Conservation (phyloP, 2,797 vertebrate species). For the Hemibagrus guttatus region DNA sequence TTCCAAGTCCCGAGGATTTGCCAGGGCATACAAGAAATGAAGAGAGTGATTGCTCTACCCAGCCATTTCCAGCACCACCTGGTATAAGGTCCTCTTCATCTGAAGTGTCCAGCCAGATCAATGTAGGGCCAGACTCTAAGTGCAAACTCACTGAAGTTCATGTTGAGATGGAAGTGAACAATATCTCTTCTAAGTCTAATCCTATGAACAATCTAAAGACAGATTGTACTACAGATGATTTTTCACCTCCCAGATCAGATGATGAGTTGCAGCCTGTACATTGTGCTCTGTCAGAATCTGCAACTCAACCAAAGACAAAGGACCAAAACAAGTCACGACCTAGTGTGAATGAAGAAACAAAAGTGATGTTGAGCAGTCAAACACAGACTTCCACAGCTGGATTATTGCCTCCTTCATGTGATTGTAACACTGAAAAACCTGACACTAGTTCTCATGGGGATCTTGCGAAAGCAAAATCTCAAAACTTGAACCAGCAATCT, state of each 20-base stretch:
- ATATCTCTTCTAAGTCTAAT: neutral
- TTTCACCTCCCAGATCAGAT: neutral
- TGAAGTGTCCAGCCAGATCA: neutral
- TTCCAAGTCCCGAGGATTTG: neutral
- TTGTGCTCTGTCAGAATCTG: neutral
- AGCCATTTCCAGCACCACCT: neutral
- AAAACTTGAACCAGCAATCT: neutral
- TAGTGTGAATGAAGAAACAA: neutral
- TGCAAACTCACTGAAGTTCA: neutral
- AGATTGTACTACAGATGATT: neutral
- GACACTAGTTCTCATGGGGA: neutral
- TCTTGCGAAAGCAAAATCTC: neutral
- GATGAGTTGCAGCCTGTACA: neutral
- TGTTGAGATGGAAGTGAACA: neutral
- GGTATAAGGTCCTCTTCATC: neutral
- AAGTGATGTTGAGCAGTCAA: constrained; percentile 29
- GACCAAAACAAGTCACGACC: constrained; percentile 41
- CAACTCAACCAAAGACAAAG: neutral
- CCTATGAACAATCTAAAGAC: neutral
- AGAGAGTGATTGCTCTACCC: neutral
- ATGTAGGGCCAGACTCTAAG: neutral
- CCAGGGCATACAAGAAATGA: neutral
- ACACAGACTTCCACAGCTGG: neutral
- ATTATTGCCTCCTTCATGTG: neutral
- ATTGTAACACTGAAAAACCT: neutral